Conservation (phyloP, 2,113 vertebrate species). For the Xiphophorus maculatus region DNA sequence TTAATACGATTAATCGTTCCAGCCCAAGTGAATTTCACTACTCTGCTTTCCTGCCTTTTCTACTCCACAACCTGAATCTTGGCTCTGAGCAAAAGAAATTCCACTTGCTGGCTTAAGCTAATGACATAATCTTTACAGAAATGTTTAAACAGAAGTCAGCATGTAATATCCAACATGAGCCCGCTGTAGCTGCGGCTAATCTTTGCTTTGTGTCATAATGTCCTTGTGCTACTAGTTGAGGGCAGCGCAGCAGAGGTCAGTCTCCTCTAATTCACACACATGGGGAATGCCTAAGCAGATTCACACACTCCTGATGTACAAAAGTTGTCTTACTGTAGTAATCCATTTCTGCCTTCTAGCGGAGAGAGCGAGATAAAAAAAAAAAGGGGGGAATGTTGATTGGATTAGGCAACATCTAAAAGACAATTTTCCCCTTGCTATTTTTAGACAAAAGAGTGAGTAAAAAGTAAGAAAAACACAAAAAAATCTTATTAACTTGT, state of each 20-base stretch:
- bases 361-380: constrained; percentile 6
- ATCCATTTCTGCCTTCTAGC: constrained; percentile 36
- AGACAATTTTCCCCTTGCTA: constrained; percentile 24
- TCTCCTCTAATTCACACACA: constrained; percentile 42
- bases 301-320: constrained; percentile 40
- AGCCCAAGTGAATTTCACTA: background rate
- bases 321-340: constrained; percentile 30
- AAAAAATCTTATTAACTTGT: background rate
- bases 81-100: background rate
- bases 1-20: no score
- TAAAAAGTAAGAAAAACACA: no score
- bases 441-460: constrained; percentile 15
- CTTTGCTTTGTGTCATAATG: constrained; percentile 23
- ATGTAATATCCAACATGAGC: background rate
- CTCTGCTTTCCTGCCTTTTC: constrained; percentile 10
- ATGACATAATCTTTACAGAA: background rate
- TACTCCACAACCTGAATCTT: background rate
- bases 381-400: constrained; percentile 15
- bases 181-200: constrained; percentile 9
- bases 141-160: constrained; percentile 1
- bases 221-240: constrained; percentile 21
- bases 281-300: constrained; percentile 40
- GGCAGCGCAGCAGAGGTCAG: constrained; percentile 43
- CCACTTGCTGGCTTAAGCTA: background rate
- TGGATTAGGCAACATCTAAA: constrained; percentile 26